Evolutionary conservation across 2,113 vertebrate species (phyloP).

Genomic region (Ranitomeya variabilis): DNA sequence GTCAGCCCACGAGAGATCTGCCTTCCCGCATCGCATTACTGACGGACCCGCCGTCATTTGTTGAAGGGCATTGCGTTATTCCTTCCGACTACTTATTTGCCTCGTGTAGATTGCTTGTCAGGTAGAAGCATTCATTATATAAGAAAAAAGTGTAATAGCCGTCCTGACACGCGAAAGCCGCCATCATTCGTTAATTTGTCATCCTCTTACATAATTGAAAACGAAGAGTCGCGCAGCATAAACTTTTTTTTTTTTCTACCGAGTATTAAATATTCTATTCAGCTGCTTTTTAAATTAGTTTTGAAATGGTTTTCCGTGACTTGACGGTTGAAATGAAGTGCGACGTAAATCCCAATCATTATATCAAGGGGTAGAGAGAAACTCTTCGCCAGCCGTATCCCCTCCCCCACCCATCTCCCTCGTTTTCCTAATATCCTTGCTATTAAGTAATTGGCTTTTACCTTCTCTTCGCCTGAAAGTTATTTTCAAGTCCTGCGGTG

Average conservation of each 20-base stretch:
- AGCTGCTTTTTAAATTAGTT: constrained; percentile 30
- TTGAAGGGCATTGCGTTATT: neutral
- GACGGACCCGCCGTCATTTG: neutral
- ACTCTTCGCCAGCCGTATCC: neutral
- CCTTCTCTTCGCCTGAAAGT: constrained; percentile 1
- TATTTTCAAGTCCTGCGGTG: constrained; percentile 39
- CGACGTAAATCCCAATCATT: neutral
- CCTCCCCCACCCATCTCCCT: too few species aligned
- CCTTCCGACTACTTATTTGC: neutral
- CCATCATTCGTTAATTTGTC: neutral
- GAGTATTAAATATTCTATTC: constrained; percentile 2
- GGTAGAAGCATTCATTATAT: constrained; percentile 11
- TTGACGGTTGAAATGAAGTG: neutral
- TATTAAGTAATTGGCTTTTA: constrained; percentile 50
- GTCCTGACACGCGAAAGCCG: neutral
- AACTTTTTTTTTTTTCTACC: neutral
- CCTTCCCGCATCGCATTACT: neutral
- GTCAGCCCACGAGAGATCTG: neutral
- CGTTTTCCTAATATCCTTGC: constrained; percentile 33
- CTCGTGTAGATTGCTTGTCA: neutral
- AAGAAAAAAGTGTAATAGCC: neutral
- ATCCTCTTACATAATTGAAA: neutral
- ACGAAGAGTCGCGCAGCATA: neutral
- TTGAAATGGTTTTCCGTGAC: constrained; percentile 20
- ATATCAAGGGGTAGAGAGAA: neutral